These are phyloP conservation scores for Pogonophryne albipinna DNA, from an alignment of 2,797 vertebrate species.

Conservation along the genomic window DNA sequence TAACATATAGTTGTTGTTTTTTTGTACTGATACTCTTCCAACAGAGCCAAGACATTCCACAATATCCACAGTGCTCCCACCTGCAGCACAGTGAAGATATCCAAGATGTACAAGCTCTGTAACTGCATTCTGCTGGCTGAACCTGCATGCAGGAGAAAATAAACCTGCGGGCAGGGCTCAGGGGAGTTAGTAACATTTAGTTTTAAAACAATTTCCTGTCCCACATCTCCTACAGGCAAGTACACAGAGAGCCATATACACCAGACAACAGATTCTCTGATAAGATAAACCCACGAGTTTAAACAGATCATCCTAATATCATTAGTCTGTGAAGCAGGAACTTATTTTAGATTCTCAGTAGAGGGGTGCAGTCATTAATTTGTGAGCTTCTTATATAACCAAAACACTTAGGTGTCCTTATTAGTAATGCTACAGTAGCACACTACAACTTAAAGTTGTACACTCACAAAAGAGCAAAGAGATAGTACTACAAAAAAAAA, in stretches of 20 bases:
- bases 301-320: slow-evolving; percentile 60
- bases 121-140: slow-evolving; percentile 50
- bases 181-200: slow-evolving; percentile 26
- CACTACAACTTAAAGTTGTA: slow-evolving; percentile 15
- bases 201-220: slow-evolving; percentile 45
- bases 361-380: slow-evolving; percentile 47
- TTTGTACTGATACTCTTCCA: slow-evolving; percentile 46
- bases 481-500: neutral
- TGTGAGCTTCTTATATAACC: slow-evolving; percentile 52
- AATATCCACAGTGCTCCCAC: slow-evolving; percentile 70
- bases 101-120: slow-evolving; percentile 67
- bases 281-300: slow-evolving; percentile 41
- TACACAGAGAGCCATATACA: slow-evolving; percentile 14
- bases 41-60: slow-evolving; percentile 68
- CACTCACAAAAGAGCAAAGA: slow-evolving; percentile 7
- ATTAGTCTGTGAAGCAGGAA: slow-evolving; percentile 46
- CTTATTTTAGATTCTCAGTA: slow-evolving; percentile 46
- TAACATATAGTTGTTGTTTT: slow-evolving; percentile 31
- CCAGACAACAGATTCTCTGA: slow-evolving; percentile 35
- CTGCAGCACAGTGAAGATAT: slow-evolving; percentile 64
- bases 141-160: slow-evolving; percentile 36
- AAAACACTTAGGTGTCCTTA: slow-evolving; percentile 32
- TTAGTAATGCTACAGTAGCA: slow-evolving; percentile 8
- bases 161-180: slow-evolving; percentile 17
- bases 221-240: slow-evolving; percentile 31